Base-by-base conservation (phyloP, 1,140 invertebrate species). In the Cyclina sinensis region DNA sequence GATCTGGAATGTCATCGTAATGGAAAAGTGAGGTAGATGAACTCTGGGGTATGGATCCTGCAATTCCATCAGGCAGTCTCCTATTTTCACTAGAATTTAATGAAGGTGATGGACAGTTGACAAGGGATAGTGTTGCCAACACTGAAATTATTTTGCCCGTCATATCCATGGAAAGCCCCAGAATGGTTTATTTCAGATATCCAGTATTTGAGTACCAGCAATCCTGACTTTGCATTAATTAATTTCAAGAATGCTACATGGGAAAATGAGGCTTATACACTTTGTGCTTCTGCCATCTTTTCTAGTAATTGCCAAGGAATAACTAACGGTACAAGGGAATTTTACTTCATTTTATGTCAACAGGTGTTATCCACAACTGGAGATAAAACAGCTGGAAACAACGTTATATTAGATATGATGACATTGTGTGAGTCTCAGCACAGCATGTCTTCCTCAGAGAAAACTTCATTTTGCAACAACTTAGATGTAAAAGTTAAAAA, bases 131-230 rank as follows among this genome's bases (percentile, higher is more conserved):
- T 39, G 74, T 91, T 16, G 37, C 30, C 1, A 30, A 73, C 11
- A 14, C 46, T 7, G 30, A 46, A 24, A 51, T 93, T 16, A 9
- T 48, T 9, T 51, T 92, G 27, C n/a, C 92, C 91, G 16, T 32
- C 24, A 21, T 76, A 89, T 57, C 91, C 91, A 32, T 91, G 89
- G 90, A 76, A 74, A 27, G 30, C 84, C 16, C 92, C 92, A 24
- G 57, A 68, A 11, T 93, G 92, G 92, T 37, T 90, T 43, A 51
- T 85, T 0, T 93, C 91, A 24, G 91, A 92, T 78, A 12, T 90
- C 11, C 18, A 46, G 14, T 86, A 90, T 24, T 30, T 32, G 7
- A 74, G 1, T 14, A 43, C 32, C 5, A 73, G 32, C 32, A 24
- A 18, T 37, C 65, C 62, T 18, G 39, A 88, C 48, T 37, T 57